Evolutionary conservation across 2,113 vertebrate genomes (phyloP), one percentile per base, ranked within the genome.

Genomic region (Hippocampus abdominalis): DNA sequence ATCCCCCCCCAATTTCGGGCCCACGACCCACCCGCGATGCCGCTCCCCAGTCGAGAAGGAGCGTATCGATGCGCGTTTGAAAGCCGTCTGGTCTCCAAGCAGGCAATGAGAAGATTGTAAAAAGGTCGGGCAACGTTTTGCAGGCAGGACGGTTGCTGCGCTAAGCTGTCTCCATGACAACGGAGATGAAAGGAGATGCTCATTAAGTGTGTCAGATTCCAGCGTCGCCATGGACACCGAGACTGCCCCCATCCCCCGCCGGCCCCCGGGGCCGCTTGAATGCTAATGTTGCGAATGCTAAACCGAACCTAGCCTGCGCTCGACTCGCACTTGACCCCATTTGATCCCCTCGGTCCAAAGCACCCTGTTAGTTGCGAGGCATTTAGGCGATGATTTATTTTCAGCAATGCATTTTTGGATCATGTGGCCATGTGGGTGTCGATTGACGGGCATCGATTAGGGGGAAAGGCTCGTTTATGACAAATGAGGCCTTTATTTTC

Each of bases 101-200:
- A 27, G 9, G 20, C 42, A 23, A 20, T 36, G 46, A 49, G 29
- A 61, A 46, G 25, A 13, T 20, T 12, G 56, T 32, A 42, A 53
- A 54, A 69, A 71, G 57, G 72, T 42, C 56, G 29, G 42, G 54
- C 65, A 20, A 71, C 40, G 66, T 69, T 68, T 65, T 40, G 5
- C 7, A 20, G 27, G 25, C 21, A 18, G 8, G 46, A 5, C 15
- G 23, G 64, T 25, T 39, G 74, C 62, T 20, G 57, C 70, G 68
- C 61, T 10, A 20, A 4, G 71, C 62, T 2, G 72, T 86, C 15
- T 1, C 86, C 83, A 77, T 61, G 80, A 83, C 66, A 86, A 89
- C 88, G 66, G 66, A 66, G 78, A 78, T 84, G 70, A 87, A 87
- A 84, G 80, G 64, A 70, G 72, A 71, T 49, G 69, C 75, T 77